These are phyloP conservation scores for Cyclopterus lumpus DNA, from an alignment of 2,797 vertebrate species.

Conservation along the genomic window DNA sequence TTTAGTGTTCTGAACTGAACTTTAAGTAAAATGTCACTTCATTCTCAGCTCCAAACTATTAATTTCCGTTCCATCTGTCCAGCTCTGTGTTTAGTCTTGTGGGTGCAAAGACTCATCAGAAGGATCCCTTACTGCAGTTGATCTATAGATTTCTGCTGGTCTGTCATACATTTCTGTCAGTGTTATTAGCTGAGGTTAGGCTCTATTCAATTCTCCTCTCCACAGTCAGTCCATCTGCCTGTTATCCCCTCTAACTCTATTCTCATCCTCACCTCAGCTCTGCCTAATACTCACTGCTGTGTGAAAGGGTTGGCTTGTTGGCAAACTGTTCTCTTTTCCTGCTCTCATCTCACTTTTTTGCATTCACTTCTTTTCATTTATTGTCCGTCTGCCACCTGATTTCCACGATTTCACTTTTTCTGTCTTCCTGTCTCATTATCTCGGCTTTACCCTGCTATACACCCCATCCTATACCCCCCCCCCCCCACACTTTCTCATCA, in stretches of 20 bases:
- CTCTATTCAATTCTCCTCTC: constrained; percentile 76
- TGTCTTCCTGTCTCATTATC: constrained; percentile 60
- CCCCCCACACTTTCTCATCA: neutral
- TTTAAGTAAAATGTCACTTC: constrained; percentile 22
- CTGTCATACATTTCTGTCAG: constrained; percentile 74
- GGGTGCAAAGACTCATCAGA: constrained; percentile 64
- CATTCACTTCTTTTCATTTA: constrained; percentile 34
- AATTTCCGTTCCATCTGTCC: constrained; percentile 37
- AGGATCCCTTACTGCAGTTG: constrained; percentile 55
- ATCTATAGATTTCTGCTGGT: constrained; percentile 73
- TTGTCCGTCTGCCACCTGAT: constrained; percentile 44
- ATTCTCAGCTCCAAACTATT: constrained; percentile 33
- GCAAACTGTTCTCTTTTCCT: constrained; percentile 58
- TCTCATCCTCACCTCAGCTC: constrained; percentile 69
- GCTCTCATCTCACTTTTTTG: constrained; percentile 44
- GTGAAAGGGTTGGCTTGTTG: constrained; percentile 54
- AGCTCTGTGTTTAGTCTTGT: constrained; percentile 45
- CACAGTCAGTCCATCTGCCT: constrained; percentile 71
- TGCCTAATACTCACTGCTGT: constrained; percentile 61
- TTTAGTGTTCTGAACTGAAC: constrained; percentile 27
- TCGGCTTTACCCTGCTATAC: constrained; percentile 55
- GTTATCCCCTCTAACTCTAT: constrained; percentile 75
- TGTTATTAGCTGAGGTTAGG: constrained; percentile 73
- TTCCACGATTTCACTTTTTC: constrained; percentile 29
- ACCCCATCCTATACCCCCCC: constrained; percentile 9